Evolutionary conservation across 2,888 invertebrate genomes (phyloP), one percentile per base, ranked within the genome.

Genomic region (Mythimna ferrago): DNA sequence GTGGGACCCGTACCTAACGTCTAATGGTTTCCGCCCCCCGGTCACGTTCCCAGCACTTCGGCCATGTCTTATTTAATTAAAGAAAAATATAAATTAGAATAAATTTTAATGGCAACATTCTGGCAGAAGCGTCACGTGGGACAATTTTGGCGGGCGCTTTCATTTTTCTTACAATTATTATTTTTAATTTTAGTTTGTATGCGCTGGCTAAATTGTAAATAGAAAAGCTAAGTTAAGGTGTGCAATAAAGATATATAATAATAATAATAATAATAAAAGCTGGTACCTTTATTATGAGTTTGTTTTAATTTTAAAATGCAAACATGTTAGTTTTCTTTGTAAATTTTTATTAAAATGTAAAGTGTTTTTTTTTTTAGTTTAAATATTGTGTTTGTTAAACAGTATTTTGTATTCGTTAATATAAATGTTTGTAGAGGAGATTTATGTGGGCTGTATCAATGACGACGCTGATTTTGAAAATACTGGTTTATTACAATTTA

Each of bases 81-180:
- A 93, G 92, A 93, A 93, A 92, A 93, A 93, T 93, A 93, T 93
- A 92, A 92, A 93, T 93, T 93, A 91, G 87, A 92, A 93, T 92
- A 90, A 90, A 92, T 91, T 92, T 93, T 89, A 88, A 92, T 89
- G 89, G 88, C 82, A 78, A 57, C 81, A 86, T 85, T 76, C 80
- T 73, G 63, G 65, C 60, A 71, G 64, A 48, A 66, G 53, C 60
- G 62, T 76, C 78, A 82, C 80, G 76, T 76, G 77, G 79, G 62
- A 74, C 54, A 61, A 71, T 72, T 75, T 68, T 21, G 66, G 71
- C 44, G 21, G 56, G 57, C 38, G 58, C 60, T 75, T 69, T 54
- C 4, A 58, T 71, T 73, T 79, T 72, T 57, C 35, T 57, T 57
- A 26, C 38, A 60, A 75, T 75, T 66, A 54, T 67, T 61, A 19